These are phyloP conservation scores for Lipophrys pholis DNA, from an alignment of 2,113 vertebrate genomes.

Conservation along the genomic window DNA sequence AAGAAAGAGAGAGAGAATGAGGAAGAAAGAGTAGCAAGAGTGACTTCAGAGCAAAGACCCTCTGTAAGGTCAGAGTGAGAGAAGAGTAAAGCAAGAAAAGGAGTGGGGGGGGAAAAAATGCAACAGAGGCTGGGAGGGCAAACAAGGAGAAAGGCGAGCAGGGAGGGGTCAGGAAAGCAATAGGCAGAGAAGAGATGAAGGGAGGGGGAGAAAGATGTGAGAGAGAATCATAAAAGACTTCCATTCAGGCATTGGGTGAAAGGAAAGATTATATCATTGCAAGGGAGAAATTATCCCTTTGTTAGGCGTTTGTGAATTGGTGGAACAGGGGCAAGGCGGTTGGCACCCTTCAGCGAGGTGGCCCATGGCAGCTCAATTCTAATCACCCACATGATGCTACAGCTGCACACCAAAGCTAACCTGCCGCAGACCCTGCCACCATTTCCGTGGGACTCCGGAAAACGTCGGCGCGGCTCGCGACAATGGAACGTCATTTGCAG, in stretches of 20 bases:
- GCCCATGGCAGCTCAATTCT: constrained; percentile 48
- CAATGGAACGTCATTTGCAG: constrained; percentile 35
- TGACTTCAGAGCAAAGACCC: constrained; percentile 70
- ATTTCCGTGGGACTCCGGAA: background rate
- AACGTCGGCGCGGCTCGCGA: constrained; percentile 1
- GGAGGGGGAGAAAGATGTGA: constrained; percentile 61
- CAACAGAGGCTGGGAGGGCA: constrained; percentile 33
- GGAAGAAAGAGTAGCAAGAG: constrained; percentile 62
- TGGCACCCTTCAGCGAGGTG: constrained; percentile 44
- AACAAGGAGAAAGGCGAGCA: constrained; percentile 12
- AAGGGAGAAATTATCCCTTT: constrained; percentile 76
- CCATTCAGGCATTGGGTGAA: constrained; percentile 75
- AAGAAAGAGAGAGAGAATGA: constrained; percentile 27
- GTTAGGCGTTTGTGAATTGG: constrained; percentile 70
- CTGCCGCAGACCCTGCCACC: constrained; percentile 7
- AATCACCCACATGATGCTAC: constrained; percentile 27
- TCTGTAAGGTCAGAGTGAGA: constrained; percentile 77
- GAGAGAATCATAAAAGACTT: constrained; percentile 76
- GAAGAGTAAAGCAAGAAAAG: constrained; percentile 51
- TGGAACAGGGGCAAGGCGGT: constrained; percentile 66
- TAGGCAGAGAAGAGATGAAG: constrained; percentile 35
- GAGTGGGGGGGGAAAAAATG: constrained; percentile 25
- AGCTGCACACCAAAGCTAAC: constrained; percentile 1
- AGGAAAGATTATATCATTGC: constrained; percentile 81
- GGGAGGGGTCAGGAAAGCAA: constrained; percentile 42